phyloP scores from a whole-genome alignment of 2,113 vertebrate species.

The Thryonomys swinderianus region DNA sequence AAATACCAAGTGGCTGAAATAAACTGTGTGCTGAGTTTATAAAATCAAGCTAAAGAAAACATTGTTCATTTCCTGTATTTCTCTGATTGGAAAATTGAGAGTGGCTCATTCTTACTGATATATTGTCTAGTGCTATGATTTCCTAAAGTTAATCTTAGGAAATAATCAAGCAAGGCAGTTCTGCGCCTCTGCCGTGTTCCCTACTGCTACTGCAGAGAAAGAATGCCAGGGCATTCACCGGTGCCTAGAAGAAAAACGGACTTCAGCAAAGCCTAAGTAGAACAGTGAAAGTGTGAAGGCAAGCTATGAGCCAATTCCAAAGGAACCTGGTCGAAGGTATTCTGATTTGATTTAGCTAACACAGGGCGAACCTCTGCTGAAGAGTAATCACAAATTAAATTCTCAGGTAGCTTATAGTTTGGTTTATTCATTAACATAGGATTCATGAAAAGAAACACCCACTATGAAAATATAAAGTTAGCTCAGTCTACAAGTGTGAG shows the following conservation, averaged over 20 bases:
- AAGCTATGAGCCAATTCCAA: not conserved
- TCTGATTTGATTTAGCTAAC: not conserved
- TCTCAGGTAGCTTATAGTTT: not conserved
- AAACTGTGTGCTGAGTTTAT: not conserved
- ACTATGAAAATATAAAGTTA: not conserved
- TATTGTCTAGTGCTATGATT: not conserved
- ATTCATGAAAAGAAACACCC: not conserved
- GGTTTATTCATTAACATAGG: not conserved
- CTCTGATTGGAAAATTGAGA: not conserved
- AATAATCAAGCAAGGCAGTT: not conserved
- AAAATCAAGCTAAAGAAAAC: conserved; percentile 25
- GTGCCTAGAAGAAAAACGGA: not conserved
- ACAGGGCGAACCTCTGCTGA: not conserved
- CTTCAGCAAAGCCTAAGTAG: not conserved
- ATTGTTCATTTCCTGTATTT: not conserved
- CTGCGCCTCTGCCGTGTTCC: not conserved
- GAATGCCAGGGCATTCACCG: not conserved
- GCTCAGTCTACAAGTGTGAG: not conserved
- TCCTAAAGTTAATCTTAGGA: conserved; percentile 11
- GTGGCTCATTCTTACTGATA: not conserved
- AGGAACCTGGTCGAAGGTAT: not conserved
- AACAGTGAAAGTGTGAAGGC: not conserved
- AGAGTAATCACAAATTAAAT: not conserved
- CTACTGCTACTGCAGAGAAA: not conserved
- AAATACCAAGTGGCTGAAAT: not conserved